Conservation (phyloP, 2,113 vertebrate genomes). For the Procavia capensis region DNA sequence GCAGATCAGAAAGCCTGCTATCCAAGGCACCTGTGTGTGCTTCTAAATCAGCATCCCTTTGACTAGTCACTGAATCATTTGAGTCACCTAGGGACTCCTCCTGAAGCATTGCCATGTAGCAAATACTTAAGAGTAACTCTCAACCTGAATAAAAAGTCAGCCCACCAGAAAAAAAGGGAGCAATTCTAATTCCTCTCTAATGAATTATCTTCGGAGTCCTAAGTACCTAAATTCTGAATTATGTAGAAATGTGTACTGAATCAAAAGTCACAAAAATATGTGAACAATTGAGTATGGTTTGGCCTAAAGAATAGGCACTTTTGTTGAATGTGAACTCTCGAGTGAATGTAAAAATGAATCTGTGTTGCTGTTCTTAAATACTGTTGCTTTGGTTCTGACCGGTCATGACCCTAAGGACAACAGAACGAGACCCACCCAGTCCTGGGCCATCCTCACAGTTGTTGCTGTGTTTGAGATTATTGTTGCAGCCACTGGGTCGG, state of each 20-base stretch:
- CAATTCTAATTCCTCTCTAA: constrained; percentile 19
- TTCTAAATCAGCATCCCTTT: not conserved
- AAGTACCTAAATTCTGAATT: not conserved
- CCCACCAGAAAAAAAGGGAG: not conserved
- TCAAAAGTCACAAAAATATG: constrained; percentile 11
- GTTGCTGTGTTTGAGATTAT: not conserved
- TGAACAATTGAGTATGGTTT: not conserved
- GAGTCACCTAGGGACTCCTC: not conserved
- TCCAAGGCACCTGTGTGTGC: not conserved
- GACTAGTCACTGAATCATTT: not conserved
- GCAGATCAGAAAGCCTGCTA: not conserved
- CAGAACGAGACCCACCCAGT: not conserved
- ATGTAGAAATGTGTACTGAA: not conserved
- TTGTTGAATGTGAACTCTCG: not conserved
- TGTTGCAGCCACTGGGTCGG: not conserved
- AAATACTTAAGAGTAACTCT: not conserved
- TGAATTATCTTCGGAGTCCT: constrained; percentile 9
- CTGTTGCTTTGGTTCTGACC: not conserved
- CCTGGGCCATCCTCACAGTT: not conserved
- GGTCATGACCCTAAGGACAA: not conserved
- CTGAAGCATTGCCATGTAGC: not conserved
- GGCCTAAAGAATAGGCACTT: not conserved
- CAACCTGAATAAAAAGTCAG: constrained; percentile 31
- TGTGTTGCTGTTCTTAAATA: not conserved
- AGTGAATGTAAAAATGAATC: not conserved